Evolutionary conservation across 1,140 invertebrate species (phyloP).

Genomic region (Paracyclopina nana): DNA sequence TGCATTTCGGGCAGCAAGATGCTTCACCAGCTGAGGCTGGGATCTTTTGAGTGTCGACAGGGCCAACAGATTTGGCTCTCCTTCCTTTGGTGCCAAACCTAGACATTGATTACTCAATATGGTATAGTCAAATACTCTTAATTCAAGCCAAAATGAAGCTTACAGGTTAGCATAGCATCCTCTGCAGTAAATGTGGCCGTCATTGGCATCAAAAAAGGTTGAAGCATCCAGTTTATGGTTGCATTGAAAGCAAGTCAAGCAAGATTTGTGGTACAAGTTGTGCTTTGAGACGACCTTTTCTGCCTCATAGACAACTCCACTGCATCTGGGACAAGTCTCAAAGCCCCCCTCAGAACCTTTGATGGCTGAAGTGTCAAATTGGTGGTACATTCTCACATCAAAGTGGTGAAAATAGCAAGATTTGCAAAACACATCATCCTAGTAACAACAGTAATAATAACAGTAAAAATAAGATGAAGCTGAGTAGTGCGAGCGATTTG

Average conservation of each 20-base stretch:
- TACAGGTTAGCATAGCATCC: constrained; percentile 21
- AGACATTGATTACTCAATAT: too few species aligned
- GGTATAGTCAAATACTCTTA: too few species aligned
- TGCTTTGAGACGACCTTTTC: constrained; percentile 80
- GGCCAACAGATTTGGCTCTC: neutral
- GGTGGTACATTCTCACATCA: neutral
- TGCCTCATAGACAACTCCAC: constrained; percentile 60
- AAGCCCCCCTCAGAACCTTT: constrained; percentile 50
- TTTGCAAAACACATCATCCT: constrained; percentile 1
- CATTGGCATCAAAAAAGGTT: constrained; percentile 71
- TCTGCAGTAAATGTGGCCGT: constrained; percentile 75
- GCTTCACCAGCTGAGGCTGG: constrained; percentile 60
- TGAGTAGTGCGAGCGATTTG: too few species aligned
- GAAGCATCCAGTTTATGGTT: constrained; percentile 82
- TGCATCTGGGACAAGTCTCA: constrained; percentile 75
- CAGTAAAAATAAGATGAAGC: too few species aligned
- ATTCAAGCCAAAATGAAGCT: constrained; percentile 16
- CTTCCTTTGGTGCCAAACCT: neutral
- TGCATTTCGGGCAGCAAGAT: constrained; percentile 71
- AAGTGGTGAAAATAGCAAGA: constrained; percentile 4
- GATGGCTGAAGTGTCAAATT: constrained; percentile 53
- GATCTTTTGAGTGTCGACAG: constrained; percentile 53
- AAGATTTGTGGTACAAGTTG: constrained; percentile 48
- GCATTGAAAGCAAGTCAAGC: constrained; percentile 83
- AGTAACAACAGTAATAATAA: neutral